These are phyloP conservation scores for Pararge aegeria DNA, from an alignment of 1,140 invertebrate genomes.

Conservation along the genomic window DNA sequence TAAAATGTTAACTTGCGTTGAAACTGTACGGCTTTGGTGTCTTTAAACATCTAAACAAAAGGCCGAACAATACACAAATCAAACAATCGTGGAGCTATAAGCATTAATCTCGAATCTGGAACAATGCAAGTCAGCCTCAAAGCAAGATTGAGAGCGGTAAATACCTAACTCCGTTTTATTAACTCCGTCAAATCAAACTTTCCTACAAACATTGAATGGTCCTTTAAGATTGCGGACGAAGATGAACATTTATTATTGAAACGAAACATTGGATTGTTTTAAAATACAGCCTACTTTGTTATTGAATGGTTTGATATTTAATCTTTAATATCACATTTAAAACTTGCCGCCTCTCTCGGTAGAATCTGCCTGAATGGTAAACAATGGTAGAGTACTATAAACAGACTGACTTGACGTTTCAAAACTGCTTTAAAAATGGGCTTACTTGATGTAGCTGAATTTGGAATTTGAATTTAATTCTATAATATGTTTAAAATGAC, in stretches of 20 bases:
- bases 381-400: too few species aligned
- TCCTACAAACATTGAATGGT: slow-evolving; percentile 14
- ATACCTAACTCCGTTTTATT: slow-evolving; percentile 19
- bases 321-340: too few species aligned
- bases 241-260: not conserved
- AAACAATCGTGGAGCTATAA: slow-evolving; percentile 10
- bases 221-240: not conserved
- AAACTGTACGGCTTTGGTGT: not conserved
- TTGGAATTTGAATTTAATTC: too few species aligned
- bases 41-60: slow-evolving; percentile 16
- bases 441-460: too few species aligned
- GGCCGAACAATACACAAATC: slow-evolving; percentile 11
- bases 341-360: too few species aligned
- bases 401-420: too few species aligned
- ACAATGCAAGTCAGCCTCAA: slow-evolving; percentile 11
- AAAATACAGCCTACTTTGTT: not conserved
- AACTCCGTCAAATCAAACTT: slow-evolving; percentile 24
- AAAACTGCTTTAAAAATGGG: too few species aligned
- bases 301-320: too few species aligned
- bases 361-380: too few species aligned
- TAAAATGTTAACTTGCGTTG: too few species aligned
- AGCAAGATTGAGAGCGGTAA: slow-evolving; percentile 10
- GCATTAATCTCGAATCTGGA: slow-evolving; percentile 17
- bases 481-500: too few species aligned
- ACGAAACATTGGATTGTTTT: not conserved